Conservation (phyloP, 2,888 invertebrate genomes). For the Drosophila mimica region DNA sequence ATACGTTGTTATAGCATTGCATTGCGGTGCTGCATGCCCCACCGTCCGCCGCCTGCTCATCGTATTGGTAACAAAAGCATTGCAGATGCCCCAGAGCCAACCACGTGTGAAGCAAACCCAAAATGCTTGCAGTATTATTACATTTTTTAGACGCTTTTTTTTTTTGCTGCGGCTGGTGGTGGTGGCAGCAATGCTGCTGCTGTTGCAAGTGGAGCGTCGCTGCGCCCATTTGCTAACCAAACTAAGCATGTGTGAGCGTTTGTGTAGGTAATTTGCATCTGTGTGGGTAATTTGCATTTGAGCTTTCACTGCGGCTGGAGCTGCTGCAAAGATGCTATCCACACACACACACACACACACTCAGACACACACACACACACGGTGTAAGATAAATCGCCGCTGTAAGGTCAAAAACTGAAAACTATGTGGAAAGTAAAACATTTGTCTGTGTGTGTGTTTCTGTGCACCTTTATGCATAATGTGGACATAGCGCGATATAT, state of each 20-base stretch:
- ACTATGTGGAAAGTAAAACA: constrained; percentile 27
- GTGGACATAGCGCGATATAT: constrained; percentile 9
- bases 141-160: constrained; percentile 30
- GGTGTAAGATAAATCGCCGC: constrained; percentile 28
- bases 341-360: not conserved
- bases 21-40: constrained; percentile 5
- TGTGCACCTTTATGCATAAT: constrained; percentile 15
- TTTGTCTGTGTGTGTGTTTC: not conserved
- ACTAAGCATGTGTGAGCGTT: constrained; percentile 12
- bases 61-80: constrained; percentile 57
- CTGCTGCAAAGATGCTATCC: constrained; percentile 22
- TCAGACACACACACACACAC: not conserved
- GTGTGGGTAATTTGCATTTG: constrained; percentile 56
- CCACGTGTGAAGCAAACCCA: constrained; percentile 64
- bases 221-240: constrained; percentile 46
- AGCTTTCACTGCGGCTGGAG: constrained; percentile 29
- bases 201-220: constrained; percentile 20
- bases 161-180: not conserved
- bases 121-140: constrained; percentile 58
- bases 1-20: constrained; percentile 32
- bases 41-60: constrained; percentile 9
- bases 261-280: constrained; percentile 51
- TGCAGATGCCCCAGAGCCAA: constrained; percentile 55
- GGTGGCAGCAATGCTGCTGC: not conserved
- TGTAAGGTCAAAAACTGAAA: constrained; percentile 44